Percentiles rank a stretch among this genome's conserved stretches.
Conservation (phyloP, 2,888 invertebrate species). For the Rhopalosiphum nymphaeae region DNA sequence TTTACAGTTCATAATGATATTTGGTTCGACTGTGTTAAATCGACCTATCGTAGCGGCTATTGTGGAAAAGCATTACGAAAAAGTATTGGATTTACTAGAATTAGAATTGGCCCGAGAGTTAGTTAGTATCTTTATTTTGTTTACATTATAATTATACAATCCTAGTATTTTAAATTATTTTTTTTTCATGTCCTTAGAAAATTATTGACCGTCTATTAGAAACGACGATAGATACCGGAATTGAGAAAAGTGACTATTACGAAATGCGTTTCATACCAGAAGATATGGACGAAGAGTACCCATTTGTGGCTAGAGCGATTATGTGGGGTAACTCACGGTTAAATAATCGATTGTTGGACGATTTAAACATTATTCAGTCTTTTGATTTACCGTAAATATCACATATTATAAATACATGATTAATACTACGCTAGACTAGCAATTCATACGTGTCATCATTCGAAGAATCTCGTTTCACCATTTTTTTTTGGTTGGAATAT, state of each 20-base stretch:
- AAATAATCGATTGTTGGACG: constrained; percentile 30
- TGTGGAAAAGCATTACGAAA: neutral
- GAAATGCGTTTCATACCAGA: neutral
- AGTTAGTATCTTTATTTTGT: neutral
- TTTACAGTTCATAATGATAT: constrained; percentile 54
- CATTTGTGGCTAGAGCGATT: neutral
- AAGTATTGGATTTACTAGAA: neutral
- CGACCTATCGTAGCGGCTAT: neutral
- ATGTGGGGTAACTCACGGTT: constrained; percentile 50
- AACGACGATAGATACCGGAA: neutral
- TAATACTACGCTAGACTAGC: neutral
- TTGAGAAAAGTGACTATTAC: neutral
- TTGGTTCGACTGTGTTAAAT: constrained; percentile 6
- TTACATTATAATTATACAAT: neutral
- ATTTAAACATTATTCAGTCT: neutral
- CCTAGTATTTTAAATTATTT: neutral
- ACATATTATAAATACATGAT: neutral
- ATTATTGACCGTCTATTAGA: neutral
- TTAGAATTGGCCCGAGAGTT: neutral
- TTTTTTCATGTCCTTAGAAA: neutral
- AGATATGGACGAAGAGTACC: constrained; percentile 29
- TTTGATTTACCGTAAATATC: constrained; percentile 44
- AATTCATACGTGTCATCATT: too few relatives aligned
- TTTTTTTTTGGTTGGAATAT: too few relatives aligned
- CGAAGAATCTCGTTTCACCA: too few relatives aligned